A percentile compares a stretch with the other conserved stretches of the same genome.
phyloP scores from a whole-genome alignment of 2,113 vertebrate genomes.

The Sylvilagus bachmani region DNA sequence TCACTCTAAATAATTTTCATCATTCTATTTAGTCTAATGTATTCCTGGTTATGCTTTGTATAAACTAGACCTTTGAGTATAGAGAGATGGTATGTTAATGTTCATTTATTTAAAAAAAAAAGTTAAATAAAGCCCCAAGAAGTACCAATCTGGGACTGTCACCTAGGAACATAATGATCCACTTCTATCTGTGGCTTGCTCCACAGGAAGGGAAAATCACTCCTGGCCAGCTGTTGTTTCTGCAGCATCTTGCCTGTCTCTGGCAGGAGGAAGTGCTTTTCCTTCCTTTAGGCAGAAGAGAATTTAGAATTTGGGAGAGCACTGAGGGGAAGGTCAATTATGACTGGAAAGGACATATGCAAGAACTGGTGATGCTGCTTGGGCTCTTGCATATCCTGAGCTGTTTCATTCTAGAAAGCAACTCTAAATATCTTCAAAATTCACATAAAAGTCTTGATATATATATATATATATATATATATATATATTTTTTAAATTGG shows the following conservation, averaged over 20 bases:
- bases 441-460: not conserved
- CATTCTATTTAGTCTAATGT: not conserved
- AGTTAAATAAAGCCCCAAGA: slow-evolving; percentile 39
- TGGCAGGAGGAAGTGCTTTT: slow-evolving; percentile 39
- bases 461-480: not conserved
- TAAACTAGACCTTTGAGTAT: slow-evolving; percentile 24
- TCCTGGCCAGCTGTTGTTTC: slow-evolving; percentile 69
- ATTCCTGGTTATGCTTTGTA: slow-evolving; percentile 33
- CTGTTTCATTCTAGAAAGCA: not conserved
- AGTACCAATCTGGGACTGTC: slow-evolving; percentile 48
- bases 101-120: slow-evolving; percentile 45
- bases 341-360: not conserved
- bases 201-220: slow-evolving; percentile 54
- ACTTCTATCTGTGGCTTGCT: not conserved
- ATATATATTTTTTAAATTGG: not conserved
- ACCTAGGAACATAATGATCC: slow-evolving; percentile 42
- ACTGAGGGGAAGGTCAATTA: not conserved
- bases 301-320: slow-evolving; percentile 16
- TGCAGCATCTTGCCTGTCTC: not conserved
- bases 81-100: not conserved
- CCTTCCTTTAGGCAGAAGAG: slow-evolving; percentile 44
- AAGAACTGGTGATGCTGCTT: not conserved
- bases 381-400: not conserved
- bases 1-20: not conserved
- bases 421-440: not conserved